phyloP scores from a whole-genome alignment of 53 echinoderm and acorn worm species.

The Crossaster papposus region DNA sequence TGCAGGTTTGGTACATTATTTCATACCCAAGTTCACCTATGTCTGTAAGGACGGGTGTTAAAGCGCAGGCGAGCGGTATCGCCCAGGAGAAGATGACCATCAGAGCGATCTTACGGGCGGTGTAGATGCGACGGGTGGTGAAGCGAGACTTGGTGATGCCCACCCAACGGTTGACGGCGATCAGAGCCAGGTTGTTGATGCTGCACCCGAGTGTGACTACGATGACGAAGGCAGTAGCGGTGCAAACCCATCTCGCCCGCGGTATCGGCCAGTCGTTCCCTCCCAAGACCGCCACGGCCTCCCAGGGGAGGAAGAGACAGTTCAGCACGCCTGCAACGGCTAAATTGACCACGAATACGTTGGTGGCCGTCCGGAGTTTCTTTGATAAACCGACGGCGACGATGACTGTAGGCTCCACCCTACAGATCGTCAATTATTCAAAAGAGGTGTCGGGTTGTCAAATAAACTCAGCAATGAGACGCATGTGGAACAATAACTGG shows the following conservation, averaged over 20 bases:
- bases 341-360: conserved; percentile 57
- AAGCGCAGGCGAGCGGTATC: conserved; percentile 31
- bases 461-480: too few relatives aligned
- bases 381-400: conserved; percentile 32
- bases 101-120: conserved; percentile 38
- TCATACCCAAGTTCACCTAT: conserved; percentile 58
- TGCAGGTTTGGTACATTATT: conserved; percentile 18
- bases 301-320: conserved; percentile 13
- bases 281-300: conserved; percentile 28
- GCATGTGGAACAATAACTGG: too few relatives aligned
- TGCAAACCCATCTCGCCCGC: conserved; percentile 32
- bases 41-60: conserved; percentile 25
- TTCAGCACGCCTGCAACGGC: conserved; percentile 30
- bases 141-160: conserved; percentile 50
- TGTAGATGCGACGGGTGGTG: conserved; percentile 35
- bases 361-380: conserved; percentile 50
- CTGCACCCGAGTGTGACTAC: conserved; percentile 37
- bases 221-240: not conserved
- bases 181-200: conserved; percentile 50
- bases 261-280: conserved; percentile 26
- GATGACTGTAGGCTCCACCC: too few relatives aligned
- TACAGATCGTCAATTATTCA: too few relatives aligned
- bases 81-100: conserved; percentile 45
- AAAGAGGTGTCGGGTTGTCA: too few relatives aligned
- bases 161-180: conserved; percentile 56